Percentiles rank a stretch among this genome's conserved stretches.
These are phyloP conservation scores for Chlorocebus sabaeus DNA, from an alignment of 2,113 vertebrate genomes.

Conservation along the genomic window DNA sequence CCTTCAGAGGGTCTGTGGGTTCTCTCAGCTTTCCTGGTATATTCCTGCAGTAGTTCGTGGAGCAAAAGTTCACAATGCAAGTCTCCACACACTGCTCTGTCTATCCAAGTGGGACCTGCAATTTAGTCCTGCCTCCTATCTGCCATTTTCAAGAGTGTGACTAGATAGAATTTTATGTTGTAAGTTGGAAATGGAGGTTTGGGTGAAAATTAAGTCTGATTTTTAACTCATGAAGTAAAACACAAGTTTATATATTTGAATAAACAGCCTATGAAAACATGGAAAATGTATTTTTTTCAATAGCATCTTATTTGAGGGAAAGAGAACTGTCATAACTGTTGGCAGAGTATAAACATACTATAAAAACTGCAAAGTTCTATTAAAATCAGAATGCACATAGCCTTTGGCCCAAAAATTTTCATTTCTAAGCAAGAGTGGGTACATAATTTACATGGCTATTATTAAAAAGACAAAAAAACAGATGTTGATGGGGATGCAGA, in stretches of 20 bases:
- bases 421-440: background rate
- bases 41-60: too few relatives aligned
- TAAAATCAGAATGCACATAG: background rate
- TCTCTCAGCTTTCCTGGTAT: too few relatives aligned
- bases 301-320: background rate
- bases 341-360: background rate
- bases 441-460: background rate
- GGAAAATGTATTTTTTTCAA: background rate
- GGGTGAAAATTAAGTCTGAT: background rate
- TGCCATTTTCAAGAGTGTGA: background rate
- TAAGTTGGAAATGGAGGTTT: background rate
- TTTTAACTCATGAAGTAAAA: background rate
- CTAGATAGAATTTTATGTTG: background rate
- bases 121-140: too few relatives aligned
- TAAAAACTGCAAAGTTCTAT: background rate
- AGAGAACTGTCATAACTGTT: background rate
- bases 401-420: background rate
- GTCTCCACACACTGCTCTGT: too few relatives aligned
- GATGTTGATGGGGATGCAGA: too few relatives aligned
- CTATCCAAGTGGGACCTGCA: too few relatives aligned
- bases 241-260: background rate
- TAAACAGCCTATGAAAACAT: background rate
- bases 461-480: too few relatives aligned
- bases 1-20: too few relatives aligned
- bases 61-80: too few relatives aligned